Conservation (phyloP, 2,797 vertebrate genomes). For the Acipenser transmontanus region DNA sequence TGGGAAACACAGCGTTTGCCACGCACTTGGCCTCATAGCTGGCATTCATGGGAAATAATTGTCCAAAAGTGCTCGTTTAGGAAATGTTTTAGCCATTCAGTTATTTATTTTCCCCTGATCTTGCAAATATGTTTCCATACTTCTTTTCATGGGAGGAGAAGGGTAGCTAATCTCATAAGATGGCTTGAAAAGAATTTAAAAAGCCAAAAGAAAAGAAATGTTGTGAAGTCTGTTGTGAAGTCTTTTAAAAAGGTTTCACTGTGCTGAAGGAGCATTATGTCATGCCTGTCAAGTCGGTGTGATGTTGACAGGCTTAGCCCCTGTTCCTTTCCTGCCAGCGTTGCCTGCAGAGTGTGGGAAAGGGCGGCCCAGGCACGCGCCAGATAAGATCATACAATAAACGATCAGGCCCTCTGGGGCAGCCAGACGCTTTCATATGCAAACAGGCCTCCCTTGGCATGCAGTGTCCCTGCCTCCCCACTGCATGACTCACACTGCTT, state of each 20-base stretch:
- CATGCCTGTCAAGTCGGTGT: conserved; percentile 70
- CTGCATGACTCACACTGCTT: conserved; percentile 5
- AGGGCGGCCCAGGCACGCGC: conserved; percentile 74
- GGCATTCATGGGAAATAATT: conserved; percentile 3
- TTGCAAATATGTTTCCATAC: conserved; percentile 70
- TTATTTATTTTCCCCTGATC: conserved; percentile 48
- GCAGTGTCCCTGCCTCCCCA: not conserved
- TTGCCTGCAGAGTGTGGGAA: conserved; percentile 80
- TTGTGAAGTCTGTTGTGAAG: conserved; percentile 47
- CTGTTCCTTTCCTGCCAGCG: conserved; percentile 53
- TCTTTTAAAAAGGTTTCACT: conserved; percentile 66
- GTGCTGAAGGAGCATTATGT: conserved; percentile 71
- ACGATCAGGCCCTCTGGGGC: conserved; percentile 64
- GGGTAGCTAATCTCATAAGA: conserved; percentile 61
- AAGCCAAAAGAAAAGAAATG: conserved; percentile 54
- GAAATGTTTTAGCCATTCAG: conserved; percentile 26
- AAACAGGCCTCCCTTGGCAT: conserved; percentile 48
- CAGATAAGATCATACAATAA: conserved; percentile 71
- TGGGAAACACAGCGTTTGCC: too few species aligned
- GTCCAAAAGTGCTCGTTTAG: conserved; percentile 14
- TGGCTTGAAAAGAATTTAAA: conserved; percentile 59
- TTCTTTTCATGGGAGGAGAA: conserved; percentile 49
- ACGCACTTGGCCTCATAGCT: too few species aligned
- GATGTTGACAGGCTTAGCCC: conserved; percentile 64
- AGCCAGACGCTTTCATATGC: conserved; percentile 48